These are phyloP conservation scores for Anoncus sp. DNA, from an alignment of 2,888 invertebrate genomes.

Conservation along the genomic window DNA sequence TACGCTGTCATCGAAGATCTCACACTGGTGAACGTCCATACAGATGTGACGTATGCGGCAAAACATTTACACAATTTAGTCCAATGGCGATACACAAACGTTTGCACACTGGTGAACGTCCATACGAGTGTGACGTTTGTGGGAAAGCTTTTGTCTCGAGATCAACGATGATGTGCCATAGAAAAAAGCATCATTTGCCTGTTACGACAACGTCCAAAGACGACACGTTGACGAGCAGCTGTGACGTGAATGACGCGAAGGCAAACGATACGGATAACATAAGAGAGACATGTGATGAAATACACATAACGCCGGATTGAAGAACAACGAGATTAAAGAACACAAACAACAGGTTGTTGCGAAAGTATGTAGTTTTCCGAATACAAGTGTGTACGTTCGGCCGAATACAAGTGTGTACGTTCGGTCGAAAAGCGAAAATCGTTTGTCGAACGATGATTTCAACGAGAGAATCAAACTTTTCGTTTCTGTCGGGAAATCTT, in stretches of 20 bases:
- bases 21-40: conserved; percentile 86
- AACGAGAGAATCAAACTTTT: too few relatives aligned
- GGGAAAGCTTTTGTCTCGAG: conserved; percentile 85
- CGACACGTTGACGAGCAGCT: conserved; percentile 58
- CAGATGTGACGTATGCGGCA: conserved; percentile 86
- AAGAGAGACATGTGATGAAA: conserved; percentile 69
- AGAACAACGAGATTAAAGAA: too few relatives aligned
- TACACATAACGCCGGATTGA: conserved; percentile 73
- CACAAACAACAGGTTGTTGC: too few relatives aligned
- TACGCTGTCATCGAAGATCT: conserved; percentile 85
- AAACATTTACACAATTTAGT: conserved; percentile 87
- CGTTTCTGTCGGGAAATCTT: too few relatives aligned
- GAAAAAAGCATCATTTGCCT: conserved; percentile 83
- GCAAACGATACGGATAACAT: conserved; percentile 65
- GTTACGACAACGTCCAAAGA: conserved; percentile 66
- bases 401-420: too few relatives aligned
- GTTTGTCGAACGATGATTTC: too few relatives aligned
- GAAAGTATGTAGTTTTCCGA: too few relatives aligned
- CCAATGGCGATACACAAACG: conserved; percentile 87
- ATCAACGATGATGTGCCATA: conserved; percentile 86
- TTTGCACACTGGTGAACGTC: conserved; percentile 86
- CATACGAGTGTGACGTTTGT: conserved; percentile 86
- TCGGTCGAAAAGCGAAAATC: too few relatives aligned
- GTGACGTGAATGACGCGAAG: conserved; percentile 37
- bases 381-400: too few relatives aligned